Conservation (phyloP, 1,140 invertebrate species). For the Armadillidium nasatum region DNA sequence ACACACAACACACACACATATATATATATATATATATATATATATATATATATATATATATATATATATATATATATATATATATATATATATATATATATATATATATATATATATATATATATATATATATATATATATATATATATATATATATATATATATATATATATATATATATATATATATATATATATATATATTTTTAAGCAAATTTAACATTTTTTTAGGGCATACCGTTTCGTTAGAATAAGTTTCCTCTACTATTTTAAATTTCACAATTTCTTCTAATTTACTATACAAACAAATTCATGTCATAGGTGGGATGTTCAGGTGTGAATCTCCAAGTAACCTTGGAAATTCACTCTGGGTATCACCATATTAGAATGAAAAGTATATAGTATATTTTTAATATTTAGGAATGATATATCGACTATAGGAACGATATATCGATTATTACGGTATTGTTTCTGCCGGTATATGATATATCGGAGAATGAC, state of each 20-base stretch:
- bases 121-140: not conserved
- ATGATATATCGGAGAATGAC: not conserved
- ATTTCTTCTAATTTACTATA: not conserved
- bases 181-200: not conserved
- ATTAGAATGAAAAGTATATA: too few relatives aligned
- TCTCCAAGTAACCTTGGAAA: too few relatives aligned
- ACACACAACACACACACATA: not conserved
- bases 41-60: conserved; percentile 6
- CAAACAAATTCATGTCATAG: too few relatives aligned
- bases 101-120: not conserved
- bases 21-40: not conserved
- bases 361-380: too few relatives aligned
- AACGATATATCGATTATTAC: too few relatives aligned
- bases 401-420: too few relatives aligned
- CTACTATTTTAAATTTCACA: not conserved
- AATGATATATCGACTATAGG: too few relatives aligned
- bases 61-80: conserved; percentile 2
- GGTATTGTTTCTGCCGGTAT: not conserved
- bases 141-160: not conserved
- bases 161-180: not conserved
- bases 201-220: too few relatives aligned
- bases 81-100: not conserved
- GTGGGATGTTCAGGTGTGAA: too few relatives aligned
- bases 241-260: not conserved
- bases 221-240: not conserved